Percentiles rank a stretch among this genome's conserved stretches.
phyloP scores from a whole-genome alignment of 2,888 invertebrate genomes.

The Eupithecia subfuscata region DNA sequence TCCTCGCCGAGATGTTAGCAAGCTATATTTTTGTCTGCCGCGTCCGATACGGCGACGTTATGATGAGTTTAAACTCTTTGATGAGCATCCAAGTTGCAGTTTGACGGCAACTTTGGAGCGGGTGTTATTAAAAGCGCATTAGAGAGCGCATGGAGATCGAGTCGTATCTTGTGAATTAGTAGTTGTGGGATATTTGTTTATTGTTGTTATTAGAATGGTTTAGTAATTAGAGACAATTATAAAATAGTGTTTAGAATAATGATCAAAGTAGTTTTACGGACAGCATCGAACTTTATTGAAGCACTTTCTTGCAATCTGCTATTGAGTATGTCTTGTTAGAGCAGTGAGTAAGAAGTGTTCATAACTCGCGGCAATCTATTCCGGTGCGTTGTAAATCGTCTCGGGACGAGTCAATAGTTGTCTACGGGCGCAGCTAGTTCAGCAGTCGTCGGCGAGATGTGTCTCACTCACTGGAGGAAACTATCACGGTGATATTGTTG shows the following conservation, averaged over 20 bases:
- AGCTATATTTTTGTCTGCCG: slow-evolving; percentile 18
- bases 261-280: not conserved
- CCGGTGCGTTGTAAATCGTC: slow-evolving; percentile 34
- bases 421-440: not conserved
- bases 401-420: slow-evolving; percentile 10
- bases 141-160: slow-evolving; percentile 45
- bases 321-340: not conserved
- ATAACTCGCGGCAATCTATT: slow-evolving; percentile 11
- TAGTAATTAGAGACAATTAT: slow-evolving; percentile 27
- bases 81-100: not conserved
- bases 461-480: not conserved
- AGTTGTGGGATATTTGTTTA: slow-evolving; percentile 44
- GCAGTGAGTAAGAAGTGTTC: not conserved
- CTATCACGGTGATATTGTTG: not conserved
- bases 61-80: not conserved
- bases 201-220: slow-evolving; percentile 38
- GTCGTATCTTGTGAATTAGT: slow-evolving; percentile 18
- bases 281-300: not conserved
- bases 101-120: slow-evolving; percentile 26
- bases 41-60: not conserved
- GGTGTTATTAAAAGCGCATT: slow-evolving; percentile 69
- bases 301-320: not conserved
- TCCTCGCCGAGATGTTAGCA: slow-evolving; percentile 18
- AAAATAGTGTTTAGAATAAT: slow-evolving; percentile 12
- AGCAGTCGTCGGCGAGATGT: slow-evolving; percentile 6